Evolutionary conservation across 1,140 invertebrate genomes (phyloP).

Genomic region (Sinonovacula constricta): DNA sequence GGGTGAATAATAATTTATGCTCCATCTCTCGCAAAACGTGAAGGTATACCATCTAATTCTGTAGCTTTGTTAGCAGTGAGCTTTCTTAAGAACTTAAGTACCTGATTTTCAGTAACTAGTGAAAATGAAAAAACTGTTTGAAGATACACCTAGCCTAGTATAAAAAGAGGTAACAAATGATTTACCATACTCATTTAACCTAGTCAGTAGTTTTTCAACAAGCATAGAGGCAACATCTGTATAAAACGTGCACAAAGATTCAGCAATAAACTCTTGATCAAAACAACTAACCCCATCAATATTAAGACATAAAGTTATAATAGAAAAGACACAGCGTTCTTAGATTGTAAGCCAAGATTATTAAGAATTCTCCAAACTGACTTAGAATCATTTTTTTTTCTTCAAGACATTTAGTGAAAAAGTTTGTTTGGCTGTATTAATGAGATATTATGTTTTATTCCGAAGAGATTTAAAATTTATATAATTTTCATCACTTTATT

Average conservation of each 20-base stretch:
- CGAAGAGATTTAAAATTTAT: conserved; percentile 17
- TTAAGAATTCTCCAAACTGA: conserved; percentile 20
- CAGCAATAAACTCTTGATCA: conserved; percentile 20
- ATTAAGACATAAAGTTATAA: conserved; percentile 19
- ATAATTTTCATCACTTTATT: conserved; percentile 21
- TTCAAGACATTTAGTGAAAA: neutral
- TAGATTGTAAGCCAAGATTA: conserved; percentile 11
- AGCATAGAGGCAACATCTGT: conserved; percentile 10
- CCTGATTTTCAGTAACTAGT: conserved; percentile 9
- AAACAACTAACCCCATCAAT: conserved; percentile 10
- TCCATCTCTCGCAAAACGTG: conserved; percentile 11
- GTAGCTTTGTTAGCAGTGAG: conserved; percentile 19
- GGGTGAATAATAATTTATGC: conserved; percentile 5
- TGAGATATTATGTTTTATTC: conserved; percentile 21
- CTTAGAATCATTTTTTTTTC: conserved; percentile 15
- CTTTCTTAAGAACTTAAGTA: conserved; percentile 16
- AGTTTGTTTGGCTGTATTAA: neutral
- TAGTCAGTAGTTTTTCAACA: conserved; percentile 9
- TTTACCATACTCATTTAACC: conserved; percentile 16
- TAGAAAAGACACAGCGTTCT: conserved; percentile 11
- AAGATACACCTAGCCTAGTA: neutral
- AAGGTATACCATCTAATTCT: conserved; percentile 10
- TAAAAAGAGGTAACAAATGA: neutral
- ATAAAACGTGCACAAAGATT: conserved; percentile 22
- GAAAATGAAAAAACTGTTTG: conserved; percentile 14